Evolutionary conservation across 1,140 invertebrate species (phyloP), one percentile per base, ranked within the genome.

Genomic region (Anastrepha obliqua): DNA sequence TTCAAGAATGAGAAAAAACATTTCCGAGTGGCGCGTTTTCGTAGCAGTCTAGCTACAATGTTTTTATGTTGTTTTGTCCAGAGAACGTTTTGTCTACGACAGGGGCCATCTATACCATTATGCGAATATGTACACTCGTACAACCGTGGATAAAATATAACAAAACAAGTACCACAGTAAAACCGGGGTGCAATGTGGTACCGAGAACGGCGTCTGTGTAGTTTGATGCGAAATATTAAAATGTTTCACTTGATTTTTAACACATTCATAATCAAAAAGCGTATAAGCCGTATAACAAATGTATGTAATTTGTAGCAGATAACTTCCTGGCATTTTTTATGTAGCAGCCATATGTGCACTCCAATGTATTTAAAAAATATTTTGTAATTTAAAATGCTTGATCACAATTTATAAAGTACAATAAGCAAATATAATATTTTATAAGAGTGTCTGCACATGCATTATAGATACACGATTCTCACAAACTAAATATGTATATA

Each of bases 391-490:
- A 6, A 55, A 55, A 55, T 8, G 11, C 51, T 74, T 42, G 20
- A 4, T 74, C 17, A 51, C 44, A 51, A 17, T 51, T 74, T 55
- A 11, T 15, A 55, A 58, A 2, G 17, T 55, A 11, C 20, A 81
- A 47, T 81, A 81, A 81, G 51, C 51, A 6, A 55, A 55, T 55
- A 55, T n/a, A 9, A 55, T 67, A 67, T 67, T 29, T 67, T 55
- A 29, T 29, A 29, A 29, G 0, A n/a, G 11, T 64, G 5, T 13
- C 60, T 17, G 9, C 7, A 1, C 47, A 20, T 17, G 74, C 55
- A 55, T 81, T 81, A 81, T 81, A 55, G 74, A 81, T 81, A 81
- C 74, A 81, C 47, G 74, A 81, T 55, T 81, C 47, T 81, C 20
- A 81, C 67, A 81, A 20, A 81, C 29, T 29, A 29, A 29, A 29